Percentiles rank a stretch among this genome's conserved stretches.
Conservation (phyloP, 1,140 invertebrate species). For the Schlechtendalia chinensis region DNA sequence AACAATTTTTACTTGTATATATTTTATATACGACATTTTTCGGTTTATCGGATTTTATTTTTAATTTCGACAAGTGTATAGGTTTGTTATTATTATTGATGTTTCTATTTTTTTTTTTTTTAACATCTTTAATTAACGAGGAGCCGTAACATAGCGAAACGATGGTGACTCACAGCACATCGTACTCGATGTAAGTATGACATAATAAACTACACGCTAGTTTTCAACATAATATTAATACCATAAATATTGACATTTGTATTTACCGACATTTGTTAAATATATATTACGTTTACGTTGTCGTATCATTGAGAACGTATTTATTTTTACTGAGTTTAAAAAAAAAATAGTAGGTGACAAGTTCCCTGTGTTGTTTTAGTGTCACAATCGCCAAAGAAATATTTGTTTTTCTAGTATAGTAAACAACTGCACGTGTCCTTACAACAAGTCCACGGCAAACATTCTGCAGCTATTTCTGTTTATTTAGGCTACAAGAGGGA, state of each 20-base stretch:
- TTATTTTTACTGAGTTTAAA: background rate
- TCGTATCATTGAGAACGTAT: background rate
- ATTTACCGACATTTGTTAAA: background rate
- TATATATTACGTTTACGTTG: background rate
- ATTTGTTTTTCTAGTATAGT: conserved; percentile 3
- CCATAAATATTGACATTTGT: conserved; percentile 26
- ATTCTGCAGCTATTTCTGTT: background rate
- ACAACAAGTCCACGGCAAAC: background rate
- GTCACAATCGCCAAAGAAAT: conserved; percentile 30
- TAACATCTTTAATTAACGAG: too few relatives aligned
- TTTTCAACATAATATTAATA: background rate
- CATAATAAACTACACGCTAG: too few relatives aligned
- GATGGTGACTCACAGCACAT: background rate
- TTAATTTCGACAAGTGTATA: too few relatives aligned
- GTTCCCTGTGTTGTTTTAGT: conserved; percentile 28
- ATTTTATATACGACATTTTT: too few relatives aligned
- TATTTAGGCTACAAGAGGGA: background rate
- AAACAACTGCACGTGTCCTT: background rate
- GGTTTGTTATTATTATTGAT: too few relatives aligned
- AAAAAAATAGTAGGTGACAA: conserved; percentile 32
- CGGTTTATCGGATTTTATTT: too few relatives aligned
- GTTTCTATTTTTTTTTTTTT: too few relatives aligned
- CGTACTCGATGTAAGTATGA: background rate
- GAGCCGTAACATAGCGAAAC: background rate
- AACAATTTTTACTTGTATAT: too few relatives aligned